phyloP scores from a whole-genome alignment of 2,113 vertebrate species.

The Corythaeola cristata region DNA sequence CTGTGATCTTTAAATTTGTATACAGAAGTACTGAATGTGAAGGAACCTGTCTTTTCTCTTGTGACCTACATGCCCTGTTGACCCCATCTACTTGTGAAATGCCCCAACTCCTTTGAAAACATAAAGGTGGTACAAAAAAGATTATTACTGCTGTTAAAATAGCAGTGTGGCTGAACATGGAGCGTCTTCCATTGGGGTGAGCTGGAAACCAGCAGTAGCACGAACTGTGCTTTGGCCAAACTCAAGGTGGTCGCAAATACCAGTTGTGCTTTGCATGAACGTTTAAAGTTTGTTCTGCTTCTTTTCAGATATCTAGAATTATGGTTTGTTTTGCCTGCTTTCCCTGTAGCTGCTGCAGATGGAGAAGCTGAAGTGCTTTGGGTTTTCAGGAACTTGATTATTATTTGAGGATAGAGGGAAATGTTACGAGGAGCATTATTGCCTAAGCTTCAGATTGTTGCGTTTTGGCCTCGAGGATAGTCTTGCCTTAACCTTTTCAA shows the following conservation, averaged over 20 bases:
- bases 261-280: neutral
- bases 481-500: neutral
- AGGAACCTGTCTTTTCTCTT: neutral
- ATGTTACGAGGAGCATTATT: neutral
- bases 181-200: neutral
- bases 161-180: accelerated
- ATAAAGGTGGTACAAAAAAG: neutral
- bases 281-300: neutral
- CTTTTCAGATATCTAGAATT: neutral
- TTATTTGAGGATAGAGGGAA: neutral
- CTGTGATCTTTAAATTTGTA: neutral
- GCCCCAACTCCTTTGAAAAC: neutral
- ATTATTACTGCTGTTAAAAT: neutral
- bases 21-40: neutral
- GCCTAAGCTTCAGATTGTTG: neutral
- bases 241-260: neutral
- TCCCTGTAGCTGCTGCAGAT: neutral
- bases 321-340: neutral
- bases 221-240: neutral
- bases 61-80: accelerated
- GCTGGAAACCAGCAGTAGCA: neutral
- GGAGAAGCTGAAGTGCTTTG: neutral
- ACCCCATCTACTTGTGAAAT: neutral
- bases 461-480: neutral
- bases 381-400: neutral